Evolutionary conservation across 2,888 invertebrate species (phyloP).

Genomic region (Invenusta paracnida): DNA sequence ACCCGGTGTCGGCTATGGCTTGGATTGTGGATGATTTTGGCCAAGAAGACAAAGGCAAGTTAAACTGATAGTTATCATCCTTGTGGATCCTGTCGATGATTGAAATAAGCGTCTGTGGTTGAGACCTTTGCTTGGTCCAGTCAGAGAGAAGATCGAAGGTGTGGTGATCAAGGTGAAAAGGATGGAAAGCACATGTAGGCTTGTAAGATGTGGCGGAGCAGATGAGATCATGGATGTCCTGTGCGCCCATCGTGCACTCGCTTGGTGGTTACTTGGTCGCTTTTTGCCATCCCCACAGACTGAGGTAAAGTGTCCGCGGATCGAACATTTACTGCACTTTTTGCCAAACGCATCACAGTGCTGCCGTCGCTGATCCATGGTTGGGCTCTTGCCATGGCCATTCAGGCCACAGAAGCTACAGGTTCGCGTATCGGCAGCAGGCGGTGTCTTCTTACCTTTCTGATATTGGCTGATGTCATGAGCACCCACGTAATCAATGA

Average conservation of each 20-base stretch:
- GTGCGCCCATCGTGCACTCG: too few species aligned
- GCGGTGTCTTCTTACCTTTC: not conserved
- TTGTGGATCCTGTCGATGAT: not conserved
- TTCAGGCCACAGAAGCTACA: not conserved
- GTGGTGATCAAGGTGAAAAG: not conserved
- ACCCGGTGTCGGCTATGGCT: constrained; percentile 46
- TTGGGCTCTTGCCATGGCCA: not conserved
- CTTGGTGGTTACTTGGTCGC: not conserved
- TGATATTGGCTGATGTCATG: not conserved
- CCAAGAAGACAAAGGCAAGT: not conserved
- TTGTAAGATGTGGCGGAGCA: not conserved
- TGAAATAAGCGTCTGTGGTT: not conserved
- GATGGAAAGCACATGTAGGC: too few species aligned
- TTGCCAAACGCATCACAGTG: not conserved
- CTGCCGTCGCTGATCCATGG: not conserved
- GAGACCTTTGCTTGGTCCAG: not conserved
- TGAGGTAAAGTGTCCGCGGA: not conserved
- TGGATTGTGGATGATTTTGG: not conserved
- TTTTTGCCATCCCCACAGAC: not conserved
- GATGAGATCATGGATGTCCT: too few species aligned
- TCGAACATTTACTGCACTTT: not conserved
- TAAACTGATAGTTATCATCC: not conserved
- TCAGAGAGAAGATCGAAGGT: not conserved
- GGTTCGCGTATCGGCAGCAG: not conserved
- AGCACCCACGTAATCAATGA: not conserved